phyloP scores from a whole-genome alignment of 2,113 vertebrate genomes.

The Glaucomys volans region DNA sequence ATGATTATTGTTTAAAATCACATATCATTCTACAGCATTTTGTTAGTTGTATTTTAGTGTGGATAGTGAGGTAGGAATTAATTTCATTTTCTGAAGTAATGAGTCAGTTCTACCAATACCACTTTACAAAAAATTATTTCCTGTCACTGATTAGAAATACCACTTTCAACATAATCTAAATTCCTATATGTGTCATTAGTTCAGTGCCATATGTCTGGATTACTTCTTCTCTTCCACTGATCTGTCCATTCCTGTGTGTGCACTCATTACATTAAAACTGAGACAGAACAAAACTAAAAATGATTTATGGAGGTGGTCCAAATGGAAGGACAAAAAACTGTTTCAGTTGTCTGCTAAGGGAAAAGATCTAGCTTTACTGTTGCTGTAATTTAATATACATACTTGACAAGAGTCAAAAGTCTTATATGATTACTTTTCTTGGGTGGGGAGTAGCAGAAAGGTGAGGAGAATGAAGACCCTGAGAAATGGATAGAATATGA shows the following conservation, averaged over 20 bases:
- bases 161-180: not conserved
- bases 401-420: not conserved
- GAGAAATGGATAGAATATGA: not conserved
- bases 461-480: not conserved
- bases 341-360: not conserved
- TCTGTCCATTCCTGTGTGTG: not conserved
- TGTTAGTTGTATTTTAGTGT: conserved; percentile 11
- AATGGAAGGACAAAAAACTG: not conserved
- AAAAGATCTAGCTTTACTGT: not conserved
- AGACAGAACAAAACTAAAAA: not conserved
- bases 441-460: not conserved
- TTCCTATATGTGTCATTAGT: not conserved
- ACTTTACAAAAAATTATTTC: not conserved
- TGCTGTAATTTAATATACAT: not conserved
- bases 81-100: not conserved
- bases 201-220: not conserved
- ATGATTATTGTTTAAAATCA: not conserved
- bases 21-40: not conserved
- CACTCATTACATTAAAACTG: not conserved
- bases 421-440: not conserved
- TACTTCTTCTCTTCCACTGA: not conserved
- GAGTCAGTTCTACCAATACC: not conserved
- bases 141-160: not conserved
- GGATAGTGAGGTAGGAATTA: not conserved
- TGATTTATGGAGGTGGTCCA: not conserved